Base-by-base conservation (phyloP, 2,113 vertebrate genomes). In the Serinus canaria region DNA sequence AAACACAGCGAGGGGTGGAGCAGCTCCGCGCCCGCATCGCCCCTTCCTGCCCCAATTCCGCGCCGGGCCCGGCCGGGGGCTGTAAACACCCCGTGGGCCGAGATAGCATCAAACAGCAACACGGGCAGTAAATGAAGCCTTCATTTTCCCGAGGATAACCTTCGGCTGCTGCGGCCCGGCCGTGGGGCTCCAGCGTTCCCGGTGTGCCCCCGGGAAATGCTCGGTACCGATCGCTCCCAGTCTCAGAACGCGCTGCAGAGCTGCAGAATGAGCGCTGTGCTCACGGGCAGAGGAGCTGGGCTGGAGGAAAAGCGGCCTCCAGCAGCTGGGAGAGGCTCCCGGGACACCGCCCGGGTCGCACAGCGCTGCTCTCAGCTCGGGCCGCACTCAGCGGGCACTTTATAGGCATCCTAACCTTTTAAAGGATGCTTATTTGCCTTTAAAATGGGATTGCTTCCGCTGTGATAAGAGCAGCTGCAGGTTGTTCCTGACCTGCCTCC, bases 1-100 rank as follows among this genome's bases (percentile, higher is more conserved):
- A 97, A 97, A 97, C 17, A 97, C 31, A 19, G 43, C 0, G 11
- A n/a, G 80, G 94, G 95, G 93, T 59, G 93, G 96, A 83, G 91
- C 77, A 44, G 70, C 85, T 95, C 91, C 84, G 9, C 2, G 7
- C 79, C 58, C 4, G 4, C 6, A 5, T 90, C 5, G 8, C 60
- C 67, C 43, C 31, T 77, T 28, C 62, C 59, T 56, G 79, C 74
- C 77, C 43, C 69, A 13, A 0, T 16, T 41, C 37, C 28, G 70
- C 1, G 1, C n/a, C 1, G 7, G 28, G 58, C 80, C 43, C 0
- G 3, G 25, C 21, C 2, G 77, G 66, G 44, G 53, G 73, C 62
- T 10, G 37, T 79, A 76, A 92, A 95, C 86, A 87, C 5, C 52
- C 47, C 28, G 28, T 10, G 84, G 77, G 87, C 49, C 23, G 81